phyloP scores from a whole-genome alignment of 2,113 vertebrate species.

The Dicrurus megarhynchus region DNA sequence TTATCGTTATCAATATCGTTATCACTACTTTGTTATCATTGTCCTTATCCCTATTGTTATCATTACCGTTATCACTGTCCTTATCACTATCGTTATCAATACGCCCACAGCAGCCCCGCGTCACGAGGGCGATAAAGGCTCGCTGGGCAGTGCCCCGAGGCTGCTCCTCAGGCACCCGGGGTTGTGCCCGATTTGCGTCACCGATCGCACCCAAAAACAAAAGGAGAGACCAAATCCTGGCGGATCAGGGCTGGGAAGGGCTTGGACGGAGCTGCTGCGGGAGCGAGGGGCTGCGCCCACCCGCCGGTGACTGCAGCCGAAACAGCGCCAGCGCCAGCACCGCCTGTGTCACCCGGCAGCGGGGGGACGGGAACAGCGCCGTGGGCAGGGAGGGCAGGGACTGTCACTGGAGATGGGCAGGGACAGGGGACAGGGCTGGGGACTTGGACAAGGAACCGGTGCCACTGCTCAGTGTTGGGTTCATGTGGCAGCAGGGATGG shows the following conservation, averaged over 20 bases:
- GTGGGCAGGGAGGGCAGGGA: not conserved
- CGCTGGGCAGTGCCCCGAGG: fast-evolving
- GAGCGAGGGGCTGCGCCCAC: fast-evolving
- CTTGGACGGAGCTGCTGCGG: not conserved
- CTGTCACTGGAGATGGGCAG: not conserved
- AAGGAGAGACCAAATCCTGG: not conserved
- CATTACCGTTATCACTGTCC: not conserved
- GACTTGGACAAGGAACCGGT: not conserved
- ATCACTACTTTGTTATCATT: not conserved
- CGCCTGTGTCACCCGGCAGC: fast-evolving
- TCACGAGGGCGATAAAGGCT: not conserved
- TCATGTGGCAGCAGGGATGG: not conserved
- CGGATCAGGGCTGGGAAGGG: not conserved
- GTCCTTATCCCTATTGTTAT: too few species aligned
- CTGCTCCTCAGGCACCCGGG: not conserved
- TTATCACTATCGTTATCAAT: not conserved
- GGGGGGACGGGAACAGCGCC: not conserved
- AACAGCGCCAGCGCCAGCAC: not conserved
- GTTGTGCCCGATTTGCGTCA: not conserved
- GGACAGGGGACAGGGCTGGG: not conserved
- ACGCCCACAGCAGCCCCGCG: not conserved
- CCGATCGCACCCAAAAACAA: not conserved
- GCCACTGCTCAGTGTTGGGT: fast-evolving
- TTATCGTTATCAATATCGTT: not conserved
- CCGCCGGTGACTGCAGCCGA: not conserved